Conservation (phyloP, 2,797 vertebrate species). For the Capromys pilorides region DNA sequence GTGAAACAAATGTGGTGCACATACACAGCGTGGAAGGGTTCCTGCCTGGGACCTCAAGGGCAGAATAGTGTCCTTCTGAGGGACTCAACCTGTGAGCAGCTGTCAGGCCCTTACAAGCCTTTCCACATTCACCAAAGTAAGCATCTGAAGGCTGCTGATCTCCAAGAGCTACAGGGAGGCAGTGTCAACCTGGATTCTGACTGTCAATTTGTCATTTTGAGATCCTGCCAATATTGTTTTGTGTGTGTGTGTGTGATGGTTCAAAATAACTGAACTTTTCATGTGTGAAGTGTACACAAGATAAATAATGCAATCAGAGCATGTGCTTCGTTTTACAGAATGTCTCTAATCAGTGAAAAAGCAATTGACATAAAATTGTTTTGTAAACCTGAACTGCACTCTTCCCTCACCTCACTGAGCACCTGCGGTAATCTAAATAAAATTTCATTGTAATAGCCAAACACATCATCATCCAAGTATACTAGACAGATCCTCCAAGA, state of each 20-base stretch:
- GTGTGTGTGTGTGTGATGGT: background rate
- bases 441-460: background rate
- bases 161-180: conserved; percentile 1
- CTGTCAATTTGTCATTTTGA: conserved; percentile 26
- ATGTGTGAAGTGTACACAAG: background rate
- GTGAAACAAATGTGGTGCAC: background rate
- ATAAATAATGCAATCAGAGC: conserved; percentile 46
- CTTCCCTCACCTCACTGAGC: background rate
- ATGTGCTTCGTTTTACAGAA: background rate
- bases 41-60: background rate
- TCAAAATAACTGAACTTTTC: conserved; percentile 29
- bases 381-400: conserved; percentile 7
- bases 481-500: background rate
- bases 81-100: background rate
- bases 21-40: background rate
- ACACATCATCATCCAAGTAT: background rate
- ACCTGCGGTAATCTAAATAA: background rate
- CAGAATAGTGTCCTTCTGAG: background rate
- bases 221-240: conserved; percentile 55
- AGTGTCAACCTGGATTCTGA: background rate
- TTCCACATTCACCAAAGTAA: background rate
- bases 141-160: background rate
- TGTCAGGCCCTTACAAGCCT: background rate
- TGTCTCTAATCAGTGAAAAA: conserved; percentile 39
- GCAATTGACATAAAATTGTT: conserved; percentile 25